Evolutionary conservation across 2,113 vertebrate species (phyloP), one percentile per base, ranked within the genome.

Genomic region (Pitta sordida): DNA sequence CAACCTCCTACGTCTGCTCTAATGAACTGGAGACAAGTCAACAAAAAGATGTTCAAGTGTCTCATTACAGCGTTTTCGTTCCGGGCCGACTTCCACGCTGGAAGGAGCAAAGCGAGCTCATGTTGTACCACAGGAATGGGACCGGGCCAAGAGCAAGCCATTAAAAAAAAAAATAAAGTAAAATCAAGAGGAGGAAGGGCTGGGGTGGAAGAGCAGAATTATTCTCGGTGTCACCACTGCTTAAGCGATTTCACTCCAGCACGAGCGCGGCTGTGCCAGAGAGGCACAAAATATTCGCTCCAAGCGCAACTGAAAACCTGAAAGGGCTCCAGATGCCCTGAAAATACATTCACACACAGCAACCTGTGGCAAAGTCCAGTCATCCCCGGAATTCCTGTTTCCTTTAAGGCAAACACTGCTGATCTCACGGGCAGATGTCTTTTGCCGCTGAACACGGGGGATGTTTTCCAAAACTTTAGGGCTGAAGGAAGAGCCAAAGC

Each of bases 11-110:
- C 71, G 21, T 39, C 82, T 69, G 78, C 84, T 92, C 82, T 87
- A 85, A 89, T 70, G 81, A 96, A 93, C 95, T 95, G 93, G 95
- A 94, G 82, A 78, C 51, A 67, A 94, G 84, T 90, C 86, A 85
- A 68, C 73, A 88, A 20, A 56, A 58, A 73, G 84, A 10, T 3
- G 1, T 55, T 60, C 15, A 1, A 49, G 46, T 15, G 70, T 67
- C 84, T 91, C 84, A 44, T 53, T 46, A 15, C 70, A 46, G 73
- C 10, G 1, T 82, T 69, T 39, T 88, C 3, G 3, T 81, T 86
- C 69, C 93, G 91, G 80, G 32, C 63, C 13, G 26, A 43, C 81
- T 78, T 55, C 55, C 52, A 46, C 56, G 15, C 64, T 43, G 13
- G 12, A 79, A 85, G 75, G 86, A 93, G 83, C 59, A 43, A 19